Evolutionary conservation across 2,888 invertebrate genomes (phyloP).

Genomic region (Drosophila meridiana): DNA sequence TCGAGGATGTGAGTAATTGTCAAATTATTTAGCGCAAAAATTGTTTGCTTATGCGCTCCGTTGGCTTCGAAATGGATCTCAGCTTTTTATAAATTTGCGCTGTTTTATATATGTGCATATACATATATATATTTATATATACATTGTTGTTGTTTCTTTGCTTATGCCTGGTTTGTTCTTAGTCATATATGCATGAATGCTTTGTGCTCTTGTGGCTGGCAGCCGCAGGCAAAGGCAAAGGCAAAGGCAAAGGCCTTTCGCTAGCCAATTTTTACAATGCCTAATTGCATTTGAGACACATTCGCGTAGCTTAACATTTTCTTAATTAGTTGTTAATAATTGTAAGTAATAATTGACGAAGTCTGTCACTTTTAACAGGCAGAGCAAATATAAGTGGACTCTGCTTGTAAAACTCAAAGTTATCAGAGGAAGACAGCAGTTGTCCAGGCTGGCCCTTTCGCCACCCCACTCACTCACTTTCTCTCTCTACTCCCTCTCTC

Average conservation of each 20-base stretch:
- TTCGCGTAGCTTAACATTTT: conserved; percentile 46
- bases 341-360: background rate
- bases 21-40: conserved; percentile 85
- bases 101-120: conserved; percentile 3
- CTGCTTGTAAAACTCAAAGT: conserved; percentile 36
- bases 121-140: background rate
- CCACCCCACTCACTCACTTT: background rate
- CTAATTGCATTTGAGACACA: conserved; percentile 57
- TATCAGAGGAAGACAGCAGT: conserved; percentile 20
- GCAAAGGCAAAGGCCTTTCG: conserved; percentile 10
- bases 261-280: conserved; percentile 47
- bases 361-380: background rate
- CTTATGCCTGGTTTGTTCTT: conserved; percentile 78
- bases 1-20: conserved; percentile 84
- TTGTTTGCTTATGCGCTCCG: conserved; percentile 84
- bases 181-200: conserved; percentile 82
- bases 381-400: background rate
- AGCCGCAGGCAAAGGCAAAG: conserved; percentile 3
- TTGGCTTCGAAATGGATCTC: conserved; percentile 81
- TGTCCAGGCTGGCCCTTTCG: background rate
- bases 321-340: conserved; percentile 63
- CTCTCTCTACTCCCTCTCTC: background rate
- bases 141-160: conserved; percentile 31
- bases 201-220: conserved; percentile 55
- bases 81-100: conserved; percentile 52